A percentile compares a stretch with the other conserved stretches of the same genome.
Conservation (phyloP, 1,140 invertebrate genomes). For the Pseudomyrmex dendroicus region DNA sequence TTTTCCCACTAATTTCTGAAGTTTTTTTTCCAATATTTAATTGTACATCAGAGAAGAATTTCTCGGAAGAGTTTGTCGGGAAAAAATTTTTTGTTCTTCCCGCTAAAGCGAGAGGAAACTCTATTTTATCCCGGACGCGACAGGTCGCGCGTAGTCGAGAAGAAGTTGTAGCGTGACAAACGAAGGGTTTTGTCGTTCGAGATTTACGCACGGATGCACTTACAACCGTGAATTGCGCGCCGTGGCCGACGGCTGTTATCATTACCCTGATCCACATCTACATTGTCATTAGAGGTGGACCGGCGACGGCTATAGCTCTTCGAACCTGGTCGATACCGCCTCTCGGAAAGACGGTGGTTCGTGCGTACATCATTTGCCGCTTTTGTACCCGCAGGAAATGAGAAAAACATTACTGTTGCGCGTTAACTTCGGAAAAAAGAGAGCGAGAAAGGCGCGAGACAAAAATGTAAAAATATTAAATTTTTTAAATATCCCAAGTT, state of each 20-base stretch:
- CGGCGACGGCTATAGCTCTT: constrained; percentile 65
- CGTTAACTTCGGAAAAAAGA: neutral
- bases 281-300: constrained; percentile 80
- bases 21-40: neutral
- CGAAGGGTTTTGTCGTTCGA: constrained; percentile 55
- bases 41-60: too few relatives aligned
- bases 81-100: neutral
- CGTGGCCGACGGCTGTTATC: constrained; percentile 76
- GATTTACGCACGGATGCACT: constrained; percentile 83
- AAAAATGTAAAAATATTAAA: neutral
- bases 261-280: constrained; percentile 79
- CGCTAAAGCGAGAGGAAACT: constrained; percentile 1
- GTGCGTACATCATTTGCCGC: constrained; percentile 47
- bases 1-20: neutral
- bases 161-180: constrained; percentile 42
- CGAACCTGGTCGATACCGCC: constrained; percentile 49
- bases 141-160: constrained; percentile 2
- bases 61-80: neutral
- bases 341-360: constrained; percentile 25
- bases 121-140: neutral
- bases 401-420: neutral
- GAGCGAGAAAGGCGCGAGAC: too few relatives aligned
- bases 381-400: constrained; percentile 22
- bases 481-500: neutral
- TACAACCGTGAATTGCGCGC: constrained; percentile 75